Evolutionary conservation across 2,888 invertebrate genomes (phyloP), one percentile per base, ranked within the genome.

Genomic region (Conchocele bisecta): DNA sequence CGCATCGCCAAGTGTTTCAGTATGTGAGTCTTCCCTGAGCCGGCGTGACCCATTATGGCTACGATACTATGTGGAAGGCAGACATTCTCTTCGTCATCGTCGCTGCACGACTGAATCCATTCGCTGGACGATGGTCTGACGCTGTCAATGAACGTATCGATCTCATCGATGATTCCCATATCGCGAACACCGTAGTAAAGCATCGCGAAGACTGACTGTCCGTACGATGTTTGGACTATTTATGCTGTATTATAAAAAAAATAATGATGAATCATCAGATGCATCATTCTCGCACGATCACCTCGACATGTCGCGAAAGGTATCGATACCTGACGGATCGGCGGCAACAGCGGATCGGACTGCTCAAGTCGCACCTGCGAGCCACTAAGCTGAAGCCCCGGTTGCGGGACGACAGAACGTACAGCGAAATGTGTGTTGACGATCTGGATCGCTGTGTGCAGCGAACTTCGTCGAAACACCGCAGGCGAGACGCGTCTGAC

Each of bases 21-120:
- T 17, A 50, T 60, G 37, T 60, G 50, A 29, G 60, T 48, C 28
- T 60, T 60, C 11, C 60, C 60, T n/a, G 60, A 35, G 28, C 60
- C 60, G 17, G 60, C 60, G 24, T 60, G 60, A n/a, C 48, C 60
- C 13, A 60, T 24, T 17, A 60, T 60, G 9, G 60, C 24, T 6
- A 60, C 60, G 13, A 60, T 33, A 15, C n/a, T 17, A 29, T 60
- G 60, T 24, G 60, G 60, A 22, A 60, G 29, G 4, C 26, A 22
- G 4, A 35, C 9, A 13, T 24, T n/a, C n/a, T n/a, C n/a, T n/a
- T n/a, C n/a, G n/a, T n/a, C n/a, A n/a, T n/a, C n/a, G n/a, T n/a
- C n/a, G n/a, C n/a, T n/a, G n/a, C n/a, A n/a, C n/a, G n/a, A n/a
- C n/a, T n/a, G n/a, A n/a, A n/a, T n/a, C n/a, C n/a, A n/a, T n/a